Evolutionary conservation across 2,113 vertebrate species (phyloP).

Genomic region (Salvelinus sp.): DNA sequence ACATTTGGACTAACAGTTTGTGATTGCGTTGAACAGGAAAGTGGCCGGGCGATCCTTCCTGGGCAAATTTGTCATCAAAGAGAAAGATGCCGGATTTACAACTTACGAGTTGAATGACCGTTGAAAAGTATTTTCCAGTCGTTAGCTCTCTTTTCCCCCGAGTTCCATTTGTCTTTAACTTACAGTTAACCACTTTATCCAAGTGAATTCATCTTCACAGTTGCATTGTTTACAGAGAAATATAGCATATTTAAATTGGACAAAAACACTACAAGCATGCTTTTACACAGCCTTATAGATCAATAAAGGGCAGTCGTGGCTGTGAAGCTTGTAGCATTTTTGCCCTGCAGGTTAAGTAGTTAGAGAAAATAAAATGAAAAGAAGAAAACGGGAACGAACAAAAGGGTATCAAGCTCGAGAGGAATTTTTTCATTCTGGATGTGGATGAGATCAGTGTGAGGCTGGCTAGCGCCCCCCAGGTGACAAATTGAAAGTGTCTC

Average conservation of each 20-base stretch:
- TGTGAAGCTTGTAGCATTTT: not conserved
- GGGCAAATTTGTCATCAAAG: too few species aligned
- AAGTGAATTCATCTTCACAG: not conserved
- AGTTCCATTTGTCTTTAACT: too few species aligned
- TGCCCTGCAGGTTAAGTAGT: conserved; percentile 10
- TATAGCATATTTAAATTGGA: not conserved
- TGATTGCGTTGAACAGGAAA: too few species aligned
- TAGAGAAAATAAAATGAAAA: conserved; percentile 20
- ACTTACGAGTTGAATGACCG: too few species aligned
- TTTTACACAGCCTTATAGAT: not conserved
- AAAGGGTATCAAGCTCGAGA: conserved; percentile 61
- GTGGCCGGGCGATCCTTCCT: too few species aligned
- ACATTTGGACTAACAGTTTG: too few species aligned
- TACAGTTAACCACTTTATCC: too few species aligned
- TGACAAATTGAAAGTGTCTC: conserved; percentile 91
- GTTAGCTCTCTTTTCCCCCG: too few species aligned
- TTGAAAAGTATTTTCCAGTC: too few species aligned
- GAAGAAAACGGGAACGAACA: conserved; percentile 12
- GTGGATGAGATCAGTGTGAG: conserved; percentile 76
- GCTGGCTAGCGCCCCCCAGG: conserved; percentile 65
- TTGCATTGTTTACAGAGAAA: too few species aligned
- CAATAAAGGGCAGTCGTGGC: not conserved
- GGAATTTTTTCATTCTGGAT: conserved; percentile 72
- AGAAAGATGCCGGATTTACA: too few species aligned
- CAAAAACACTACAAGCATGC: not conserved